Percentiles rank a stretch among this genome's conserved stretches.
phyloP scores from a whole-genome alignment of 2,797 vertebrate species.

The Furcifer pardalis region DNA sequence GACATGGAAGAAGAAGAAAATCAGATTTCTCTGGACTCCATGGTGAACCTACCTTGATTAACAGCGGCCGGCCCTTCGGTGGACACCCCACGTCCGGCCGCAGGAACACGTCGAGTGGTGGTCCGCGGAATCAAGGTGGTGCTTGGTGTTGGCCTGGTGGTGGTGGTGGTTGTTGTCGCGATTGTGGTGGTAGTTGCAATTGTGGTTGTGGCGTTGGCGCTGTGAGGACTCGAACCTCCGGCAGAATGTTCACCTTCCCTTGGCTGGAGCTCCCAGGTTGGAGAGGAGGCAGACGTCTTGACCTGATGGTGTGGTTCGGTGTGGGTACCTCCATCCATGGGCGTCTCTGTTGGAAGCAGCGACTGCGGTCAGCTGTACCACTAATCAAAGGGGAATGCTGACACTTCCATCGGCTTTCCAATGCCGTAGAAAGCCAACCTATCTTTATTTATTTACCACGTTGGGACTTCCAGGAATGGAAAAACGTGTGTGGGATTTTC shows the following conservation, averaged over 20 bases:
- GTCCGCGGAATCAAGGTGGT: slow-evolving; percentile 25
- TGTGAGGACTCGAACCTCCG: neutral
- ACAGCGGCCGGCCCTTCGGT: slow-evolving; percentile 67
- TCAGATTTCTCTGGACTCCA: neutral
- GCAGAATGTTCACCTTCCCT: neutral
- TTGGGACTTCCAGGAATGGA: neutral
- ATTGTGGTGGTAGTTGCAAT: slow-evolving; percentile 44
- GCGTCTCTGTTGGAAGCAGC: slow-evolving; percentile 73
- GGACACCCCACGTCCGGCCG: slow-evolving; percentile 75
- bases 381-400: neutral
- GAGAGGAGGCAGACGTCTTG: neutral
- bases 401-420: neutral
- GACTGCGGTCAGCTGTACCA: neutral
- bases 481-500: neutral
- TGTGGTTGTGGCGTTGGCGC: neutral
- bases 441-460: neutral
- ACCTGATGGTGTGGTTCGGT: slow-evolving; percentile 75
- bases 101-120: slow-evolving; percentile 58
- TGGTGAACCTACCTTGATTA: slow-evolving; percentile 77
- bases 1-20: no score
- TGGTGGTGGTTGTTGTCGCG: no score
- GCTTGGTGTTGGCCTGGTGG: slow-evolving; percentile 27
- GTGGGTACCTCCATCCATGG: slow-evolving; percentile 70
- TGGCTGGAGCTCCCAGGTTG: slow-evolving; percentile 53
- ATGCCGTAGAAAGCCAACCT: neutral